phyloP scores from a whole-genome alignment of 64 coral and sea anemone species.

The Pocillopora verrucosa region DNA sequence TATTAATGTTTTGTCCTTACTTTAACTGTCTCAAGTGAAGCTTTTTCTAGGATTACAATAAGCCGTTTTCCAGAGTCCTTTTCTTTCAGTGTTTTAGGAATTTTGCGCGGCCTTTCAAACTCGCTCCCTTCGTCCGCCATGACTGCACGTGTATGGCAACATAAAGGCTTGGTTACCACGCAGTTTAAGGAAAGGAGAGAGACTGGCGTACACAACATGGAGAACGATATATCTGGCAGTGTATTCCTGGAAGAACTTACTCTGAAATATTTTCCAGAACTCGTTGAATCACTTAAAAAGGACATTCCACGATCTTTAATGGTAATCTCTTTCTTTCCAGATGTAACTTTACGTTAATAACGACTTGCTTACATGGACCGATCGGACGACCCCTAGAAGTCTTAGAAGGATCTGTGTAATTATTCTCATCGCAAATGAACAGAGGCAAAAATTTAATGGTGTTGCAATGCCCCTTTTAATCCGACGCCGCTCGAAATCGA shows the following conservation, averaged over 20 bases:
- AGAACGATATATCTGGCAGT: neutral
- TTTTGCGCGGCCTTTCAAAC: constrained; percentile 88
- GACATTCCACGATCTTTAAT: neutral
- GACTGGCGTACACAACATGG: neutral
- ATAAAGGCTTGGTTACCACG: constrained; percentile 20
- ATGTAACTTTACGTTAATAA: no score
- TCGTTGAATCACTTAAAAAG: neutral
- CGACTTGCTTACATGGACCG: no score
- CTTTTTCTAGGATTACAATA: constrained; percentile 91
- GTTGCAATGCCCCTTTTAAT: no score
- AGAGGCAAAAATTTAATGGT: no score
- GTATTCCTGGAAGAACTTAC: neutral
- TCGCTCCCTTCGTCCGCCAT: constrained; percentile 71
- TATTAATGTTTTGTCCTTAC: constrained; percentile 22
- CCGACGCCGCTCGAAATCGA: no score
- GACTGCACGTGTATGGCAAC: neutral
- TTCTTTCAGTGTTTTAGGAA: constrained; percentile 90
- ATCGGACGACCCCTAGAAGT: no score
- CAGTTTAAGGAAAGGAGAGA: neutral
- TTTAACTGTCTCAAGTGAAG: constrained; percentile 95
- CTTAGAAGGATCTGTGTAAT: no score
- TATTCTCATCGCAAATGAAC: no score
- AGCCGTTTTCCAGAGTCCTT: constrained; percentile 95
- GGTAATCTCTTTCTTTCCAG: neutral
- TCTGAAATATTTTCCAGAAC: neutral